Percentiles rank a stretch among this genome's conserved stretches.
Conservation (phyloP, 2,888 invertebrate species). For the Euphydryas editha region DNA sequence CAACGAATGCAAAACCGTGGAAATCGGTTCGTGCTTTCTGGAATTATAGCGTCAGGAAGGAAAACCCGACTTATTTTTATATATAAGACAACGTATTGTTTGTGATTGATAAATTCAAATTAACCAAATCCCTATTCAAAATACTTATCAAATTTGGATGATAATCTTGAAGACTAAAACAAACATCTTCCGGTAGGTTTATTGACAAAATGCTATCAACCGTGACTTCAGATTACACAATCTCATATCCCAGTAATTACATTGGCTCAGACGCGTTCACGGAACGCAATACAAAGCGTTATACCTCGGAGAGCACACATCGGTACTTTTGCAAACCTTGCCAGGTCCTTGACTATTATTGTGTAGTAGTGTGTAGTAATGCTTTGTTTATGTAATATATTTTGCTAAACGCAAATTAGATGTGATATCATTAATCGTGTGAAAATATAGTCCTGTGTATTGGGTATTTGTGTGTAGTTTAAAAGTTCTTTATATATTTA, state of each 20-base stretch:
- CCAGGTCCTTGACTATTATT: neutral
- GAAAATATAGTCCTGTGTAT: neutral
- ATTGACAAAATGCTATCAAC: constrained; percentile 1
- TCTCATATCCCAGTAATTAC: neutral
- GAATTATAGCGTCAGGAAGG: too few relatives aligned
- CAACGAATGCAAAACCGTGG: too few relatives aligned
- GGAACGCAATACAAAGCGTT: neutral
- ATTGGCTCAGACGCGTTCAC: neutral
- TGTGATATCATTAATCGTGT: neutral
- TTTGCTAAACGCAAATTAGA: neutral
- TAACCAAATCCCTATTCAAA: neutral
- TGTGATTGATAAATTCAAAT: neutral
- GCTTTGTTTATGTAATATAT: neutral
- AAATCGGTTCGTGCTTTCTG: too few relatives aligned
- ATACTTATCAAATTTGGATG: neutral
- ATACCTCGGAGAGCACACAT: neutral
- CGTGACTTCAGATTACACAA: neutral
- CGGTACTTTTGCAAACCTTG: neutral
- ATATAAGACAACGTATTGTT: too few relatives aligned
- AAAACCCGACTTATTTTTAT: too few relatives aligned
- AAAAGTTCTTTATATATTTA: too few relatives aligned
- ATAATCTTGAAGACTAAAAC: neutral
- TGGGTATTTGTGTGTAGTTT: too few relatives aligned
- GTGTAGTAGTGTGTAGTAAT: too few relatives aligned
- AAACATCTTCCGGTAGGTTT: neutral